phyloP scores from a whole-genome alignment of 23 tunicate genomes.

The Halocynthia aurantium region DNA sequence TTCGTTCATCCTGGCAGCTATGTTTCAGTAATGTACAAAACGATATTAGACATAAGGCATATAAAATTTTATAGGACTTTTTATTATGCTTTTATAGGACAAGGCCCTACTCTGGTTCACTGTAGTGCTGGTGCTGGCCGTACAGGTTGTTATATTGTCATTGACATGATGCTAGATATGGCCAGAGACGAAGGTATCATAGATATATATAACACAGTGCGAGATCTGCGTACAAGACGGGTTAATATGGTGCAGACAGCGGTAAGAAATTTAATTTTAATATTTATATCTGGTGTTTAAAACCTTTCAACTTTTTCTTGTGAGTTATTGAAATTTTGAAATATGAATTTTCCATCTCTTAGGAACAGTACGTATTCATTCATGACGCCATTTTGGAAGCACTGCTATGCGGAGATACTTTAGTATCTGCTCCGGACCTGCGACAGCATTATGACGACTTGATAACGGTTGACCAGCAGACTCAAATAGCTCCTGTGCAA shows the following conservation, averaged over 20 bases:
- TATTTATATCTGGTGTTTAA: not conserved
- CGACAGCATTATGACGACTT: conserved; percentile 89
- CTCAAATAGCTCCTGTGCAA: conserved; percentile 92
- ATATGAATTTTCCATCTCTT: not conserved
- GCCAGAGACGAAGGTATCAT: conserved; percentile 92
- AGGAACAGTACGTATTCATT: conserved; percentile 96
- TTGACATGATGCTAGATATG: conserved; percentile 96
- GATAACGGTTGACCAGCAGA: conserved; percentile 77
- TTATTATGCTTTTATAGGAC: conserved; percentile 4
- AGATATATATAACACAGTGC: conserved; percentile 92
- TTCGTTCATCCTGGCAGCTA: too few relatives aligned
- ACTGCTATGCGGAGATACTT: conserved; percentile 94
- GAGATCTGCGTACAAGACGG: conserved; percentile 53
- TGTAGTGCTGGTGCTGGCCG: conserved; percentile 98
- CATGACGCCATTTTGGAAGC: conserved; percentile 97
- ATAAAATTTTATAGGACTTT: too few relatives aligned
- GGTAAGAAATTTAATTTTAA: conserved; percentile 20
- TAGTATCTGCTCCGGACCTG: conserved; percentile 50
- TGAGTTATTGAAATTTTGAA: not conserved
- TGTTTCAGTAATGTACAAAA: too few relatives aligned
- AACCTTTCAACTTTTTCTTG: not conserved
- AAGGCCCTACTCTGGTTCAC: conserved; percentile 87
- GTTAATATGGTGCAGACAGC: conserved; percentile 97
- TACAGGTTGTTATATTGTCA: conserved; percentile 85
- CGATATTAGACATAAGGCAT: too few relatives aligned